Percentiles rank a stretch among this genome's conserved stretches.
Conservation (phyloP, 2,888 invertebrate genomes). For the Cephalotes varians region DNA sequence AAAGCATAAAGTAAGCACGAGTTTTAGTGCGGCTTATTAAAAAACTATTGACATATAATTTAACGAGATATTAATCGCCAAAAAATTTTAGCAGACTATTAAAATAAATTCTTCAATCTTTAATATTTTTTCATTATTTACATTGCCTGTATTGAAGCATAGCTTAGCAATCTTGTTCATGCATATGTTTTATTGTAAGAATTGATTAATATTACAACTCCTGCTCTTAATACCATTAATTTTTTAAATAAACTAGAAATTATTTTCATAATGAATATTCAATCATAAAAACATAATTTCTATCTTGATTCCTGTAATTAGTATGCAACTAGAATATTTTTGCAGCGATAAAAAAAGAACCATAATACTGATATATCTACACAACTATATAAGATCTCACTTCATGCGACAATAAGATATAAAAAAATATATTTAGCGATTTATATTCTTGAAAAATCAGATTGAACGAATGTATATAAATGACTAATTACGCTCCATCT, state of each 20-base stretch:
- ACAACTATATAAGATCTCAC: conserved; percentile 23
- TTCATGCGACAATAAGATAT: conserved; percentile 30
- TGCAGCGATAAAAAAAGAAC: conserved; percentile 8
- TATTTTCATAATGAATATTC: not conserved
- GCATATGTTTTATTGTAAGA: conserved; percentile 26
- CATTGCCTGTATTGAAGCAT: not conserved
- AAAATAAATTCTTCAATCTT: not conserved
- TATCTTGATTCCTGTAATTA: not conserved
- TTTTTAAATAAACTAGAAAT: not conserved
- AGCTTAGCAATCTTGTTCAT: conserved; percentile 26
- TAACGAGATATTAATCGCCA: not conserved
- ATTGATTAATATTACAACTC: not conserved
- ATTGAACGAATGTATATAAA: conserved; percentile 4
- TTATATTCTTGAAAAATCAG: conserved; percentile 21
- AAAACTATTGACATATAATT: conserved; percentile 5
- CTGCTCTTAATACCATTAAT: not conserved
- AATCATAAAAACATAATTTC: not conserved
- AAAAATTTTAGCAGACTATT: not conserved
- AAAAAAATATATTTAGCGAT: conserved; percentile 9
- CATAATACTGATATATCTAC: conserved; percentile 29
- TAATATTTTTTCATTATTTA: conserved; percentile 1
- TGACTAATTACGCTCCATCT: conserved; percentile 17
- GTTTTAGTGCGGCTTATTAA: not conserved
- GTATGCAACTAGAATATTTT: conserved; percentile 8
- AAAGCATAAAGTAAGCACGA: conserved; percentile 20